Evolutionary conservation across 2,797 vertebrate species (phyloP), one percentile per base, ranked within the genome.

Genomic region (Cirrhinus mrigala): DNA sequence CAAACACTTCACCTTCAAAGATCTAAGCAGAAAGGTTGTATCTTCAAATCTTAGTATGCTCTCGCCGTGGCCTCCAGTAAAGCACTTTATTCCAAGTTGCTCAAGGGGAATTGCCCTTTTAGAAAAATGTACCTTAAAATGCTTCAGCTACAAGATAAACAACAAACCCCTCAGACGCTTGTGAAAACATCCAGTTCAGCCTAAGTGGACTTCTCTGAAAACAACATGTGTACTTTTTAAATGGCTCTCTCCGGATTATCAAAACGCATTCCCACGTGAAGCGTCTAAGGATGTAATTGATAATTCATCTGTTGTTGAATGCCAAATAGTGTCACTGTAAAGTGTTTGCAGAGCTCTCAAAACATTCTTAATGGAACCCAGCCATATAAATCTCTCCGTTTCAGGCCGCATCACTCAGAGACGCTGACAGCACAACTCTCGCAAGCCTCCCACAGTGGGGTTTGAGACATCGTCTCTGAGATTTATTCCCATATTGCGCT

Each of bases 391-490:
- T 87, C 83, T 87, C 22, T 27, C 37, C 46, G 76, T 75, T 71
- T 78, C 82, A 70, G 87, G 78, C 69, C 22, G 27, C 82, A 90
- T 90, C 86, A 69, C 78, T 90, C 87, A 89, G 40, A 86, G 83
- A 15, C 27, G 22, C 77, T 85, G 84, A 74, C 86, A 87, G 74
- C 79, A 79, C 64, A 56, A 74, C 82, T 48, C 76, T 58, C 60
- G 56, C 58, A 50, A 6, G 24, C 71, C 62, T 78, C 73, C 73
- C 76, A 71, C 60, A 79, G 48, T 79, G 54, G 52, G 46, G 16
- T 81, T 75, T 69, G 69, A 79, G 77, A 89, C 66, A 77, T 48
- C 70, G n/a, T 77, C 85, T 58, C 3, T 1, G 22, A 85, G 78
- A 84, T 87, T 83, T 87, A 88, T 79, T 87, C 79, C 87, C 84